Base-by-base conservation (phyloP, 2,888 invertebrate species). In the Lutraria lutraria region DNA sequence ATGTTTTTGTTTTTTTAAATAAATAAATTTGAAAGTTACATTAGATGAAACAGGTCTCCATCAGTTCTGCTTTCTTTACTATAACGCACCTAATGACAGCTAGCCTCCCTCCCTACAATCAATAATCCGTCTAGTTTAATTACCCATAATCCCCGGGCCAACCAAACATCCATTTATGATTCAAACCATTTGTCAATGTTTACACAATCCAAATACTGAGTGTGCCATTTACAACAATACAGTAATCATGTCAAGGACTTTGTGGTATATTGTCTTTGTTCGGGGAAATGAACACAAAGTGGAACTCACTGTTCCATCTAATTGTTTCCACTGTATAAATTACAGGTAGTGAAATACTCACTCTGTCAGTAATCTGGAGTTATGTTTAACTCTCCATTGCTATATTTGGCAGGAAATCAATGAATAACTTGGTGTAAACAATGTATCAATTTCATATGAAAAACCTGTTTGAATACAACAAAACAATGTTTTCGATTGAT, bases 111-210 rank as follows among this genome's bases (percentile, higher is more conserved):
- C 29, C 54, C 25, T 19, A 8, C 29, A 54, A 84, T 84, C 84
- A 54, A 84, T 84, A 84, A 15, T 29, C 53, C 52, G 53, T 53
- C 84, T 76, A 0, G 76, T 72, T 54, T 25, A 72, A 29, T 52
- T 72, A 16, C 13, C 63, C n/a, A 29, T 53, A 25, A 25, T 84
- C 52, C 54, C 31, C 6, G 4, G n/a, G 21, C 52, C 25, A 19
- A 53, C 29, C 31, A 76, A 76, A 25, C 76, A 76, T 76, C 19
- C 34, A 31, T 76, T 34, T 76, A 76, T 76, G 53, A n/a, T 31
- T 72, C 34, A 87, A 83, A 52, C 87, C 81, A 83, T 87, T 87
- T 87, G 87, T 72, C 80, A 31, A 53, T 83, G 83, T 87, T 87
- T 83, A 87, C 83, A 80, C 87, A 87, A 76, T 82, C 68, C 21